These are phyloP conservation scores for Diplazon laetatorius DNA, from an alignment of 2,888 invertebrate genomes.

Conservation along the genomic window DNA sequence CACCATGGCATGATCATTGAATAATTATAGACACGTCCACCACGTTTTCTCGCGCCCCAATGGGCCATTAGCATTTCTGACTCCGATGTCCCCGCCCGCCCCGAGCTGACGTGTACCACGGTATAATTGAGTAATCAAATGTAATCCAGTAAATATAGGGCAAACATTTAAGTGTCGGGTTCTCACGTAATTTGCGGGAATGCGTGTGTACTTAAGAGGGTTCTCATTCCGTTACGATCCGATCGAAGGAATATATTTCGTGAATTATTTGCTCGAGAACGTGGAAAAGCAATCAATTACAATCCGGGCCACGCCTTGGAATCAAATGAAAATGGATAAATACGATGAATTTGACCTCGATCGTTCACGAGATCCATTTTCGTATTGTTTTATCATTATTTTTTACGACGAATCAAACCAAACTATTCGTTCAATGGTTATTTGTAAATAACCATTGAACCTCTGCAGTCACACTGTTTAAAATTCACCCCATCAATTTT, in stretches of 20 bases:
- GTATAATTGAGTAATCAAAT: slow-evolving; percentile 53
- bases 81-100: slow-evolving; percentile 9
- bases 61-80: slow-evolving; percentile 25
- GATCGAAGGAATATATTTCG: background rate
- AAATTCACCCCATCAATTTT: no score
- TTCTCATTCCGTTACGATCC: slow-evolving; percentile 1
- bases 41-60: slow-evolving; percentile 26
- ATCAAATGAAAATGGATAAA: no score
- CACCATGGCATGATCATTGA: slow-evolving; percentile 26
- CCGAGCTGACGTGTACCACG: slow-evolving; percentile 25
- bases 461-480: no score
- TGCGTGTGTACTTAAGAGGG: slow-evolving; percentile 38
- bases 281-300: background rate
- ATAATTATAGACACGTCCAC: slow-evolving; percentile 51
- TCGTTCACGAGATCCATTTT: no score
- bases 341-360: no score
- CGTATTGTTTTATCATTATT: no score
- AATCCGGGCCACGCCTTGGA: background rate
- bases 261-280: background rate
- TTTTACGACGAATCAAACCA: no score
- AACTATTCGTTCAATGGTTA: no score
- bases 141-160: slow-evolving; percentile 52
- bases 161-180: slow-evolving; percentile 22
- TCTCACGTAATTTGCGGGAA: slow-evolving; percentile 29
- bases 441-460: no score